Percentiles rank a stretch among this genome's conserved stretches.
These are phyloP conservation scores for Sarcophaga rosellei DNA, from an alignment of 2,888 invertebrate genomes.

Conservation along the genomic window DNA sequence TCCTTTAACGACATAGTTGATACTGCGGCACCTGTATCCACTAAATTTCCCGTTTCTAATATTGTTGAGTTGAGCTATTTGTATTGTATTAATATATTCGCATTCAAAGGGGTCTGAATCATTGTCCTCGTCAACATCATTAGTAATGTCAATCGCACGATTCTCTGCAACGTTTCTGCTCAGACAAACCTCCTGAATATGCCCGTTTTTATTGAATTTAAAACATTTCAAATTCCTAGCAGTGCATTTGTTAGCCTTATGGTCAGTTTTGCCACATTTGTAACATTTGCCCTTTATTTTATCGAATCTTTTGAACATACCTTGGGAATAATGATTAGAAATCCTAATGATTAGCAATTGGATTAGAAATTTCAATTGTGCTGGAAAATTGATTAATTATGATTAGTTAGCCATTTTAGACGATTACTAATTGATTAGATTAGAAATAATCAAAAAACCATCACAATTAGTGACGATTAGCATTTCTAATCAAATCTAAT, in stretches of 20 bases:
- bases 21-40: neutral
- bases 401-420: no score
- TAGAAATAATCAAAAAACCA: no score
- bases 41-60: neutral
- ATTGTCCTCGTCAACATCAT: neutral
- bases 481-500: no score
- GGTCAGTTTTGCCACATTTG: slow-evolving; percentile 9
- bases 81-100: slow-evolving; percentile 12
- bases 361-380: no score
- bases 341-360: no score
- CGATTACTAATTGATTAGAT: no score
- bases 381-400: no score
- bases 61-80: neutral
- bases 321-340: no score
- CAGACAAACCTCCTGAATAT: slow-evolving; percentile 4
- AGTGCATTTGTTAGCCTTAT: neutral
- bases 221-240: slow-evolving; percentile 17
- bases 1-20: neutral
- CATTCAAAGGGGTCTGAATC: neutral
- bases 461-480: no score
- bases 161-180: slow-evolving; percentile 15
- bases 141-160: neutral
- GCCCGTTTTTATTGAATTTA: neutral
- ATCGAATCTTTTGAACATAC: no score
- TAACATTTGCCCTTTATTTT: slow-evolving; percentile 7